Conservation (phyloP, 2,888 invertebrate genomes). For the Cancer borealis region DNA sequence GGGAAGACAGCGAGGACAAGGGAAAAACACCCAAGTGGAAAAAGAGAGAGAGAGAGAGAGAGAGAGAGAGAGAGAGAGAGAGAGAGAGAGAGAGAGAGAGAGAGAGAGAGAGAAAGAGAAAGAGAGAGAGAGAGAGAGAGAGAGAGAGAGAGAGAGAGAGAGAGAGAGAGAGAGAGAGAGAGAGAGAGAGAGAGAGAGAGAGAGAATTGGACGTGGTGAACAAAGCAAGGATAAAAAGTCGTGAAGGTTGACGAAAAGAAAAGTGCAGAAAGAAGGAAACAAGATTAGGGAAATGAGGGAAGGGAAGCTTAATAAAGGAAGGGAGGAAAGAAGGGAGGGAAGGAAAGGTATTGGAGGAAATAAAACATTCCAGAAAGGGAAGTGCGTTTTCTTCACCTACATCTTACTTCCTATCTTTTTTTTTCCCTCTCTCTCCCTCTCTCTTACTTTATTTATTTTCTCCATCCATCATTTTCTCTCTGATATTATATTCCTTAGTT, state of each 20-base stretch:
- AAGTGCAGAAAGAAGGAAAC: neutral
- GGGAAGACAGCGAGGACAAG: neutral
- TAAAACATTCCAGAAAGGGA: neutral
- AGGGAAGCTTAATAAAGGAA: neutral
- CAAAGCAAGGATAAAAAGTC: too few relatives aligned
- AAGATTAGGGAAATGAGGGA: too few relatives aligned
- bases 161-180: conserved; percentile 20
- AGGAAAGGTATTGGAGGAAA: neutral
- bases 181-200: conserved; percentile 5
- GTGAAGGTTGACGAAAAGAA: neutral
- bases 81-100: conserved; percentile 20
- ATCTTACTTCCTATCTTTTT: neutral
- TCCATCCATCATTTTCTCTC: neutral
- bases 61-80: conserved; percentile 12
- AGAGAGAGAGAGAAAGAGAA: conserved; percentile 20
- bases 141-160: conserved; percentile 20
- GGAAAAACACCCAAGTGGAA: neutral
- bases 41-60: neutral
- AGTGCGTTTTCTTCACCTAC: neutral
- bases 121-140: conserved; percentile 4
- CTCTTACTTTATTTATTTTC: neutral
- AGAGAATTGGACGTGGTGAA: neutral
- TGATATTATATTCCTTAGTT: neutral
- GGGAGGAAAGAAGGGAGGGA: neutral
- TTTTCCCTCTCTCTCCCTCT: conserved; percentile 5